These are phyloP conservation scores for Dryobota labecula DNA, from an alignment of 2,888 invertebrate species.

Conservation along the genomic window DNA sequence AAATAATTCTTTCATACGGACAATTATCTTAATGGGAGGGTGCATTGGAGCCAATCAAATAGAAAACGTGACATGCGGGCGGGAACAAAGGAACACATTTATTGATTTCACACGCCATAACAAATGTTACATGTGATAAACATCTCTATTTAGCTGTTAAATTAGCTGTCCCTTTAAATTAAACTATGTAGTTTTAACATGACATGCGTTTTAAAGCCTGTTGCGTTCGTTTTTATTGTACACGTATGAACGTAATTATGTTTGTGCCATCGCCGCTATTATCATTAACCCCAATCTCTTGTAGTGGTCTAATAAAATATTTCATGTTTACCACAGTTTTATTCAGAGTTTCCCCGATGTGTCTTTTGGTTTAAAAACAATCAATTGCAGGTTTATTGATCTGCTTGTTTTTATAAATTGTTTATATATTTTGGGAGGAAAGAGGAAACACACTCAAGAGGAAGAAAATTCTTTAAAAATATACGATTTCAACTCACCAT, in stretches of 20 bases:
- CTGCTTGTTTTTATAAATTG: neutral
- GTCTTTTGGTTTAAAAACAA: constrained; percentile 8
- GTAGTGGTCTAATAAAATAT: constrained; percentile 50
- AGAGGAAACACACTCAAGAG: neutral
- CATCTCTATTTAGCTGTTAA: constrained; percentile 77
- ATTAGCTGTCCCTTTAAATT: constrained; percentile 67
- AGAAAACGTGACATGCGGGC: constrained; percentile 80
- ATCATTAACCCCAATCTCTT: constrained; percentile 57
- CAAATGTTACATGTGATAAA: constrained; percentile 76
- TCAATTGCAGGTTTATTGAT: neutral
- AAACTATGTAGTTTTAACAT: constrained; percentile 53
- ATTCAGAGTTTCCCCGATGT: constrained; percentile 25
- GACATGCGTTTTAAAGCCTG: constrained; percentile 56
- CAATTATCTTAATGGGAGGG: constrained; percentile 74
- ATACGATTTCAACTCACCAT: constrained; percentile 92
- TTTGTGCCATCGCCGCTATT: constrained; percentile 38
- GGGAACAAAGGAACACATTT: constrained; percentile 78
- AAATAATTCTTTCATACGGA: constrained; percentile 67
- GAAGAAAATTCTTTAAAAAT: neutral
- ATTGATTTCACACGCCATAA: constrained; percentile 80
- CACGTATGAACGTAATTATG: constrained; percentile 35
- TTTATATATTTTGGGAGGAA: neutral
- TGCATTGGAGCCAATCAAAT: constrained; percentile 73
- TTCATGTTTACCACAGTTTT: constrained; percentile 34
- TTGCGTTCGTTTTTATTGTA: constrained; percentile 45